These are phyloP conservation scores for Cichladusa arquata DNA, from an alignment of 2,113 vertebrate genomes.

Conservation along the genomic window DNA sequence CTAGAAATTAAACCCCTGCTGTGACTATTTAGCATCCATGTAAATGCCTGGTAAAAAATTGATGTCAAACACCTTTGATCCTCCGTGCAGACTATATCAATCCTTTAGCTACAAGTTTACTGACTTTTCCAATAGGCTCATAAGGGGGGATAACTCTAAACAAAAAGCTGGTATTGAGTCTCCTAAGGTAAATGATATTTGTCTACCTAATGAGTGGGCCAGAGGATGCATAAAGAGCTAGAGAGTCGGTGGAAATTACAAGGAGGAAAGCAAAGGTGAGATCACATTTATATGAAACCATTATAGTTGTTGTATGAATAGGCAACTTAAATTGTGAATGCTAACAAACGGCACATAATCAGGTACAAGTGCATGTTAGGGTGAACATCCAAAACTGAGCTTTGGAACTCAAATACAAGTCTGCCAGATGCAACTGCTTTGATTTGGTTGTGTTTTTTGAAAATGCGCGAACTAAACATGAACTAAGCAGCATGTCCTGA, in stretches of 20 bases:
- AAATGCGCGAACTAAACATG: not conserved
- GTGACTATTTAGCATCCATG: not conserved
- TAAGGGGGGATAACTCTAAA: not conserved
- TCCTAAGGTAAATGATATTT: not conserved
- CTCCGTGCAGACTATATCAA: not conserved
- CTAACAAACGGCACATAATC: not conserved
- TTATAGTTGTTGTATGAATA: not conserved
- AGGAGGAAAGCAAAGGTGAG: not conserved
- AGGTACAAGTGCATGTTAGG: not conserved
- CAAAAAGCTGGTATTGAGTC: not conserved
- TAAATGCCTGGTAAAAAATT: not conserved
- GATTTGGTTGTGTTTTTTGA: not conserved
- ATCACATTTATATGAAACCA: not conserved
- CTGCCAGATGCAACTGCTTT: not conserved
- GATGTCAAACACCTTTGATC: not conserved
- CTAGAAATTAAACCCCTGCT: not conserved
- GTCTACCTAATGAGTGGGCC: not conserved
- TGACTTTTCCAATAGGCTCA: not conserved
- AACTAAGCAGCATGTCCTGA: not conserved
- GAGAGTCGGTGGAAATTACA: not conserved
- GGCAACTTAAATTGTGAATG: not conserved
- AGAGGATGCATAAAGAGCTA: not conserved
- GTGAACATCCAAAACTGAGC: not conserved
- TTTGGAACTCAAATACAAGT: not conserved
- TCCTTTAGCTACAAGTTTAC: not conserved